Percentiles rank a stretch among this genome's conserved stretches.
Evolutionary conservation across 2,888 invertebrate genomes (phyloP).

Genomic region (Coelinius sp.): DNA sequence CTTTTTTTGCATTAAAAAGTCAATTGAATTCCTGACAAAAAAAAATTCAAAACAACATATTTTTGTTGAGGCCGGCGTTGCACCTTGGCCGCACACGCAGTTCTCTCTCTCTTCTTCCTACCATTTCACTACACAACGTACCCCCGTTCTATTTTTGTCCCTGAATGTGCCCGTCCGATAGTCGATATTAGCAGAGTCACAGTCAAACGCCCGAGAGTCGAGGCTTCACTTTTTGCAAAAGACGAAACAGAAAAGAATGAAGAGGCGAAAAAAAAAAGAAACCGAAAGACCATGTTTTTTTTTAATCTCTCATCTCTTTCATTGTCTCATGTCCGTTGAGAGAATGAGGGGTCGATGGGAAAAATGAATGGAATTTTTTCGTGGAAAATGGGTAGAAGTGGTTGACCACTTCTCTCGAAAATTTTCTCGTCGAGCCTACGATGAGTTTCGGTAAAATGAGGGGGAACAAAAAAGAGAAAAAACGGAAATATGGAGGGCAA

Average conservation of each 20-base stretch:
- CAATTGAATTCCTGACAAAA: not conserved
- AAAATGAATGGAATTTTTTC: slow-evolving; percentile 4
- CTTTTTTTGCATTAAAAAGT: slow-evolving; percentile 22
- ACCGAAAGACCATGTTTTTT: not conserved
- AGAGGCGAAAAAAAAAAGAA: not conserved
- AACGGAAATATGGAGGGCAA: slow-evolving; percentile 40
- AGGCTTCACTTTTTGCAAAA: not conserved
- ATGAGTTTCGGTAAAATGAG: not conserved
- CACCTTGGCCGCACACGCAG: slow-evolving; percentile 24
- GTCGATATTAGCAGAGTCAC: slow-evolving; percentile 26
- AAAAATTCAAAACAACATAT: slow-evolving; percentile 28
- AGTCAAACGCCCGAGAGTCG: slow-evolving; percentile 2
- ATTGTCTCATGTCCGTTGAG: not conserved
- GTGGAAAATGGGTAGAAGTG: not conserved
- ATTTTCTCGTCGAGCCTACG: not conserved
- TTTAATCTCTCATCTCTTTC: not conserved
- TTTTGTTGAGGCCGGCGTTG: slow-evolving; percentile 33
- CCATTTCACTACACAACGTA: slow-evolving; percentile 25
- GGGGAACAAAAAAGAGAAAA: not conserved
- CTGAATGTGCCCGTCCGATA: slow-evolving; percentile 28
- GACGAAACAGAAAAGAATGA: slow-evolving; percentile 2
- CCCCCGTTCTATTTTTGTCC: slow-evolving; percentile 31
- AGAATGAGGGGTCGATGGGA: not conserved
- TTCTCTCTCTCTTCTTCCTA: slow-evolving; percentile 10
- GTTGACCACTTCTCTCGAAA: not conserved